Evolutionary conservation across 2,888 invertebrate species (phyloP).

Genomic region (Crepidodera aurea): DNA sequence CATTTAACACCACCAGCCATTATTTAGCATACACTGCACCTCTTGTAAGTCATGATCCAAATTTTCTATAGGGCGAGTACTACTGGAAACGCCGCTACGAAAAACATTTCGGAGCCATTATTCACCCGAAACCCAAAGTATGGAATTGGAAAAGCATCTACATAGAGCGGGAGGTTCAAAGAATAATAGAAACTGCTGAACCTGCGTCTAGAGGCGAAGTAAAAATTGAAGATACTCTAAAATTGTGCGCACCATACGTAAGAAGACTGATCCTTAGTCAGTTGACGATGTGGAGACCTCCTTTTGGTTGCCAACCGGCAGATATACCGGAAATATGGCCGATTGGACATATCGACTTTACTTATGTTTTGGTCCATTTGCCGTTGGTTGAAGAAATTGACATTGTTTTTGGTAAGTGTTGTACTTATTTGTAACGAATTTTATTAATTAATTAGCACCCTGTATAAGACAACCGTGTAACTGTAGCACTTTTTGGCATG

Average conservation of each 20-base stretch:
- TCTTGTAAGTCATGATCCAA: too few relatives aligned
- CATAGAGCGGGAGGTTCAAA: constrained; percentile 57
- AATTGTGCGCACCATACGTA: constrained; percentile 63
- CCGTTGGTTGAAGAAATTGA: constrained; percentile 65
- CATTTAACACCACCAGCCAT: too few relatives aligned
- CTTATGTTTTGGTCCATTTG: constrained; percentile 64
- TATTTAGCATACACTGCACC: too few relatives aligned
- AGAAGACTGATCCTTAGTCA: constrained; percentile 64
- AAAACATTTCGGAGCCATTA: constrained; percentile 52
- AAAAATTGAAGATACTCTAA: constrained; percentile 53
- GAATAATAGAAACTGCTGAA: constrained; percentile 56
- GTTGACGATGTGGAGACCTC: constrained; percentile 66
- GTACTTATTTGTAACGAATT: background rate
- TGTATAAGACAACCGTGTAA: too few relatives aligned
- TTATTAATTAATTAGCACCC: too few relatives aligned
- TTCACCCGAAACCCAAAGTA: constrained; percentile 45
- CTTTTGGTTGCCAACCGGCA: constrained; percentile 55
- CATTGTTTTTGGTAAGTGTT: constrained; percentile 59
- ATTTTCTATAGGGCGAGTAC: constrained; percentile 63
- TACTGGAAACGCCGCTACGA: constrained; percentile 71
- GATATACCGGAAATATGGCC: constrained; percentile 58
- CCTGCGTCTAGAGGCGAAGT: constrained; percentile 59
- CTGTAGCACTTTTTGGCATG: too few relatives aligned
- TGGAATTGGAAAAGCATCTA: constrained; percentile 60
- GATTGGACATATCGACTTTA: constrained; percentile 68